Evolutionary conservation across 2,113 vertebrate species (phyloP).

Genomic region (Pagrus major): DNA sequence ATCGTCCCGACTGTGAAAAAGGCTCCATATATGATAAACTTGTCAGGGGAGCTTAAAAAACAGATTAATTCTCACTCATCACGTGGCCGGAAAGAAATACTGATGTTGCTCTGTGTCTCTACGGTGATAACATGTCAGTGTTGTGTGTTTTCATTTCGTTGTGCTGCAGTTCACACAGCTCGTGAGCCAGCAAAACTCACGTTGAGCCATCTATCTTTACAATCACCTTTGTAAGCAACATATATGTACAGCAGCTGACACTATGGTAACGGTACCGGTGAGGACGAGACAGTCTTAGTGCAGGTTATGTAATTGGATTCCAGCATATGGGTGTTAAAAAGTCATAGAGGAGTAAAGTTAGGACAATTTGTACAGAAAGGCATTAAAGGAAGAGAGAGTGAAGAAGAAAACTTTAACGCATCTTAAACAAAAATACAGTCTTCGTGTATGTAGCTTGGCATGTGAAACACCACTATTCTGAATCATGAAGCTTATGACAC

Average conservation of each 20-base stretch:
- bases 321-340: conserved; percentile 1
- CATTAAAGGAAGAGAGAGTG: neutral
- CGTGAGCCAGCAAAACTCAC: neutral
- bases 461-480: neutral
- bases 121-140: neutral
- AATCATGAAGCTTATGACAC: neutral
- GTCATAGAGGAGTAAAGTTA: neutral
- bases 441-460: neutral
- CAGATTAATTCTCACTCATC: no score
- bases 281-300: neutral
- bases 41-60: neutral
- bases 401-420: neutral
- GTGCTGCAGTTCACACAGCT: neutral
- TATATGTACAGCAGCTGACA: conserved; percentile 7
- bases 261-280: conserved; percentile 22
- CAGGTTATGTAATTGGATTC: conserved; percentile 24
- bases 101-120: neutral
- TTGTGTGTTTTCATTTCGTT: neutral
- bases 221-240: neutral
- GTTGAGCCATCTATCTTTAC: neutral
- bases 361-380: neutral
- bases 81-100: neutral
- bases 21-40: neutral
- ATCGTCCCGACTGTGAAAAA: neutral
- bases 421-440: neutral